phyloP scores from a whole-genome alignment of 2,113 vertebrate genomes.

The Malurus alboscapulatus region DNA sequence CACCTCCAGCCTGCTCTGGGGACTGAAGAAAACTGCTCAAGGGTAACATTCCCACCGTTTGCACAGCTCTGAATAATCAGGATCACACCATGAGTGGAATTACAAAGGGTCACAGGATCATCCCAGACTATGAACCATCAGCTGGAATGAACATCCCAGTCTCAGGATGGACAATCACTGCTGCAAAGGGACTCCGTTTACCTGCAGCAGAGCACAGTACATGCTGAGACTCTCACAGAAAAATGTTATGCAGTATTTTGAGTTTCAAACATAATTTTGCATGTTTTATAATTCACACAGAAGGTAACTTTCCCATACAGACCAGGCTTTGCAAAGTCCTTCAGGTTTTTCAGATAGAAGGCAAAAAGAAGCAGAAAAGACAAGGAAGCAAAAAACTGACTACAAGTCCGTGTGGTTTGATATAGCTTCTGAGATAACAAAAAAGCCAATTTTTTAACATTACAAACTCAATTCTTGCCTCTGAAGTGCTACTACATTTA shows the following conservation, averaged over 20 bases:
- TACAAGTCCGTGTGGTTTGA: background rate
- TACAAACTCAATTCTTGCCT: constrained; percentile 5
- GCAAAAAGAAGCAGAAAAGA: constrained; percentile 1
- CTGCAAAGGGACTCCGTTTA: background rate
- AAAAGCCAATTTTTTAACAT: background rate
- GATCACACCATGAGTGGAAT: background rate
- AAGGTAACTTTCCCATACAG: background rate
- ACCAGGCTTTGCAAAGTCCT: background rate
- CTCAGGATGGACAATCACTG: background rate
- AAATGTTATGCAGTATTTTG: background rate
- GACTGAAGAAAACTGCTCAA: background rate
- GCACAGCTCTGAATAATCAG: background rate
- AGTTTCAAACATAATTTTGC: background rate
- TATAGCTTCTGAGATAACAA: background rate
- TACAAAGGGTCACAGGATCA: background rate
- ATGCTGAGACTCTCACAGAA: background rate
- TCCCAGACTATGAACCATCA: background rate
- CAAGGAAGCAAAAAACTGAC: background rate
- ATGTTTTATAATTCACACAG: background rate
- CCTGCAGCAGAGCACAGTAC: background rate
- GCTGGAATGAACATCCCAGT: background rate
- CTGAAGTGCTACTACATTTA: background rate
- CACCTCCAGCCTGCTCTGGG: background rate
- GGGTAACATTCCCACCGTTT: background rate
- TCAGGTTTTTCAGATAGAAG: constrained; percentile 13